Conservation (phyloP, 2,888 invertebrate species). For the Nemotelus pantherinus region DNA sequence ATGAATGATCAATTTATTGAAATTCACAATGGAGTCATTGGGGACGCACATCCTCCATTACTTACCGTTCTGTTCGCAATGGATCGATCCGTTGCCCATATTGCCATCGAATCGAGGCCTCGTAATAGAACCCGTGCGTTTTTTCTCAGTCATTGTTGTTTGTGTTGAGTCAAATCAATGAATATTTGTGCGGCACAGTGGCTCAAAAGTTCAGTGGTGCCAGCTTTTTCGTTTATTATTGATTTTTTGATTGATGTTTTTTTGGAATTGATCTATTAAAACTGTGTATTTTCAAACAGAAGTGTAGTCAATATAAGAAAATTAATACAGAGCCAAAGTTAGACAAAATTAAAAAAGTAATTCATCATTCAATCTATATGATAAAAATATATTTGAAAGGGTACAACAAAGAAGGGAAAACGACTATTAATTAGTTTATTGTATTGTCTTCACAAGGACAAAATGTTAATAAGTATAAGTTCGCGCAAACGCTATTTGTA, state of each 20-base stretch:
- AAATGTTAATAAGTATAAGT: too few relatives aligned
- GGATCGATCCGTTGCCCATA: slow-evolving; percentile 25
- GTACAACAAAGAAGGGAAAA: too few relatives aligned
- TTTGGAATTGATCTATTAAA: too few relatives aligned
- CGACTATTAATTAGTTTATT: too few relatives aligned
- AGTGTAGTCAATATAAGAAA: too few relatives aligned
- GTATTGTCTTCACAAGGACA: too few relatives aligned
- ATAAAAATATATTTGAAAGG: too few relatives aligned
- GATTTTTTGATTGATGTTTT: background rate
- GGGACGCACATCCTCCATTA: slow-evolving; percentile 55
- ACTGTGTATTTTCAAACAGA: too few relatives aligned
- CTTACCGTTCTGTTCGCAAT: slow-evolving; percentile 17
- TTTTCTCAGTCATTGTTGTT: slow-evolving; percentile 22
- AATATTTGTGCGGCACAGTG: background rate
- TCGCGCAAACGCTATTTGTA: too few relatives aligned
- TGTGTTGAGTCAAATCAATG: background rate
- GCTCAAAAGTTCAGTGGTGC: background rate
- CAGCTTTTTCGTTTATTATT: background rate
- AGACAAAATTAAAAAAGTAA: too few relatives aligned
- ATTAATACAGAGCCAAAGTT: too few relatives aligned
- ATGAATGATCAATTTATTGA: slow-evolving; percentile 50
- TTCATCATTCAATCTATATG: too few relatives aligned
- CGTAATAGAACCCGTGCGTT: background rate
- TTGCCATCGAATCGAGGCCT: slow-evolving; percentile 21
- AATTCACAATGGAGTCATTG: slow-evolving; percentile 53